Percentiles rank a stretch among this genome's conserved stretches.
Evolutionary conservation across 2,888 invertebrate species (phyloP).

Genomic region (Sinhomidia bicolor): DNA sequence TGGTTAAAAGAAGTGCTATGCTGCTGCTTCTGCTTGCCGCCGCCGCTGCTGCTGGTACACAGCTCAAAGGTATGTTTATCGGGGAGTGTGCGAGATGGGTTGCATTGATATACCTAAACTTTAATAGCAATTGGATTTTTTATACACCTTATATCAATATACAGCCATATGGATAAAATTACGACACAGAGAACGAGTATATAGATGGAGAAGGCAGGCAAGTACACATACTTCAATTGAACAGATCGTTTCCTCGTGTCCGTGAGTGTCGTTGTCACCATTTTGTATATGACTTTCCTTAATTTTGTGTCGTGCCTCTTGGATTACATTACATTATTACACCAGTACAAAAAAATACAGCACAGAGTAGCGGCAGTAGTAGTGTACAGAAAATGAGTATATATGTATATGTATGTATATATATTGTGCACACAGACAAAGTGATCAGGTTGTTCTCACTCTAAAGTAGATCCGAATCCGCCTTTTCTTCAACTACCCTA

Average conservation of each 20-base stretch:
- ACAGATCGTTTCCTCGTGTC: constrained; percentile 38
- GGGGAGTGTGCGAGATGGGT: constrained; percentile 37
- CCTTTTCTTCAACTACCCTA: constrained; percentile 55
- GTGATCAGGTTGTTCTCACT: constrained; percentile 13
- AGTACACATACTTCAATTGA: background rate
- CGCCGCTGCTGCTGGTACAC: background rate
- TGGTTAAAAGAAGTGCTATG: background rate
- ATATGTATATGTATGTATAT: background rate
- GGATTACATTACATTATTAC: constrained; percentile 33
- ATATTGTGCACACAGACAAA: too few species aligned
- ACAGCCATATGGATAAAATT: background rate
- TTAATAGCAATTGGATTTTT: too few species aligned
- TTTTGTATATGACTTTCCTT: constrained; percentile 56
- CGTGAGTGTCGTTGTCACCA: constrained; percentile 48
- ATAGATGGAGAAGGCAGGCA: background rate
- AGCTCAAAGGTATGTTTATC: constrained; percentile 2
- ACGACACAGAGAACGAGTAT: background rate
- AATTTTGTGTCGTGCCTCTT: constrained; percentile 43
- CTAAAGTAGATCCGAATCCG: constrained; percentile 24
- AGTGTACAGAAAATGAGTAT: background rate
- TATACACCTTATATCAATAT: background rate
- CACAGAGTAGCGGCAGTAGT: background rate
- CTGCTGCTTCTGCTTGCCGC: too few species aligned
- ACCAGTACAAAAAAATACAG: background rate
- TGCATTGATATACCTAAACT: constrained; percentile 3